phyloP scores from a whole-genome alignment of 2,888 invertebrate species.

The Lasius platythorax region DNA sequence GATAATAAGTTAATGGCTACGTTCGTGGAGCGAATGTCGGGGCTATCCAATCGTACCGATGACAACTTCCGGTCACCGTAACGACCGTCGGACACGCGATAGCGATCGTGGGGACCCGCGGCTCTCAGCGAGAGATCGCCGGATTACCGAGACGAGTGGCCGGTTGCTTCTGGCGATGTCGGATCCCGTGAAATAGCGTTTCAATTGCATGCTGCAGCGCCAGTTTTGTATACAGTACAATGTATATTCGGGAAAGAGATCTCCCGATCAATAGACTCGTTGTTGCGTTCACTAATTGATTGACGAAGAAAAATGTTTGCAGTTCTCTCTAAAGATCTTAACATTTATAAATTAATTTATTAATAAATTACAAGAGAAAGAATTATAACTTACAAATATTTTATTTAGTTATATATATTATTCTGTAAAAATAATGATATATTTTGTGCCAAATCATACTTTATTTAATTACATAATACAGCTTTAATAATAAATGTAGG shows the following conservation, averaged over 20 bases:
- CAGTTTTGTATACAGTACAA: constrained; percentile 1
- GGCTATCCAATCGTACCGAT: constrained; percentile 70
- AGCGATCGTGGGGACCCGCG: constrained; percentile 64
- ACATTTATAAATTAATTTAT: not conserved
- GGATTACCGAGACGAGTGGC: constrained; percentile 12
- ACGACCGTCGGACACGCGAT: constrained; percentile 71
- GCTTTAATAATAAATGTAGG: not conserved
- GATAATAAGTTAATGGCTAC: constrained; percentile 76
- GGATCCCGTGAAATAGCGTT: constrained; percentile 7
- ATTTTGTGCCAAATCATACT: not conserved
- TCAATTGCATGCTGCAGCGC: constrained; percentile 4
- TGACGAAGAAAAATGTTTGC: not conserved
- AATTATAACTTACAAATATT: not conserved
- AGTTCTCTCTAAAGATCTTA: not conserved
- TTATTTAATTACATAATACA: not conserved
- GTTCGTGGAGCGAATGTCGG: constrained; percentile 66
- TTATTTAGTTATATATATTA: not conserved
- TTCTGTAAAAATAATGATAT: not conserved
- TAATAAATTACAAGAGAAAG: not conserved
- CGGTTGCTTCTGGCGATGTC: constrained; percentile 36
- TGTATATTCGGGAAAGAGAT: not conserved
- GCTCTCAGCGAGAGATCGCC: constrained; percentile 47
- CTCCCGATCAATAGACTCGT: not conserved
- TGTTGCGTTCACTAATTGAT: not conserved
- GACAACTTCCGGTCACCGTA: constrained; percentile 71